Percentiles rank a stretch among this genome's conserved stretches.
Conservation (phyloP, 1,140 invertebrate genomes). For the Saccostrea glomerata region DNA sequence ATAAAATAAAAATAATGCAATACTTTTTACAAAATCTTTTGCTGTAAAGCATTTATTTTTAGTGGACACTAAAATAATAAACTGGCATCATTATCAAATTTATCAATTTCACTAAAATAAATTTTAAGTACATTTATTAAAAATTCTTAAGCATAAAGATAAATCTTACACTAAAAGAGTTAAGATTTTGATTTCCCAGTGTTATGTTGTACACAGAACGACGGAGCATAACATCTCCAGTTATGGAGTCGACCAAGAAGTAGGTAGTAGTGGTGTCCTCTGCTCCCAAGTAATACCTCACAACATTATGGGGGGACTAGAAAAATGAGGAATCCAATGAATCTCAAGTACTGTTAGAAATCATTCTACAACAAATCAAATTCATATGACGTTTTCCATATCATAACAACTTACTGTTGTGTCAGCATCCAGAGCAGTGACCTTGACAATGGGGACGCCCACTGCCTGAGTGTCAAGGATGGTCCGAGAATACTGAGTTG, state of each 20-base stretch:
- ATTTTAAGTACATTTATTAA: neutral
- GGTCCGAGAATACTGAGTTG: constrained; percentile 51
- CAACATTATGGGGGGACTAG: constrained; percentile 56
- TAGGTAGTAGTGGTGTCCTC: constrained; percentile 55
- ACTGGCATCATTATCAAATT: neutral
- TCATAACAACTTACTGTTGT: constrained; percentile 60
- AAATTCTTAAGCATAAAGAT: neutral
- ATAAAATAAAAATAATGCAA: too few species aligned
- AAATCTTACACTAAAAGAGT: constrained; percentile 36
- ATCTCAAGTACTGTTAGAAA: neutral
- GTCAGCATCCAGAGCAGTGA: constrained; percentile 65
- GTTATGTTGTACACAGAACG: constrained; percentile 51
- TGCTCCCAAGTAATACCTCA: constrained; percentile 47
- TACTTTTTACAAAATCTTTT: too few species aligned
- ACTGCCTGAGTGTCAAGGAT: constrained; percentile 63
- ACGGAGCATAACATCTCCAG: constrained; percentile 60
- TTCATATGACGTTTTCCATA: neutral
- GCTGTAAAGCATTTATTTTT: too few species aligned
- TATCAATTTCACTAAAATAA: neutral
- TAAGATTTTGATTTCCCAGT: constrained; percentile 43
- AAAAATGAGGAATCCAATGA: constrained; percentile 31
- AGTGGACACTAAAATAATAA: too few species aligned
- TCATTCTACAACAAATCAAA: constrained; percentile 23
- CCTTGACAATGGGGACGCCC: constrained; percentile 56
- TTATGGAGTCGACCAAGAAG: constrained; percentile 62